phyloP scores from a whole-genome alignment of 2,797 vertebrate species.

The Lacerta viridis region DNA sequence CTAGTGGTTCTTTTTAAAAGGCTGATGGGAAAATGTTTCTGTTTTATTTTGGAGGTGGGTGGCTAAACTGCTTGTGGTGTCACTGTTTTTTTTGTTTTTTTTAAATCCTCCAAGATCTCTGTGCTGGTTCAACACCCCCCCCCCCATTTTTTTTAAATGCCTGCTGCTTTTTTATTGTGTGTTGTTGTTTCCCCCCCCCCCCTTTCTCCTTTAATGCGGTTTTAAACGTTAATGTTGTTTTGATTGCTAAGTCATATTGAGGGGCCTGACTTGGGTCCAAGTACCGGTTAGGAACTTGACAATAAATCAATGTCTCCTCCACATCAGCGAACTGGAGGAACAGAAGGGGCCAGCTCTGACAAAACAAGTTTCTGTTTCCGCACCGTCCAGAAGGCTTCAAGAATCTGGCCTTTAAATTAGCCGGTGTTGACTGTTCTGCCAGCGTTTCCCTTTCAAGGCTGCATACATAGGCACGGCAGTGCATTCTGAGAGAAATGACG shows the following conservation, averaged over 20 bases:
- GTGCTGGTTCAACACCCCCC: neutral
- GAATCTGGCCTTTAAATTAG: conserved; percentile 26
- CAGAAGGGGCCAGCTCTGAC: neutral
- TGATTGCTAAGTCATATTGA: neutral
- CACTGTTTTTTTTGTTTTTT: neutral
- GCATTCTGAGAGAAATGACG: conserved; percentile 23
- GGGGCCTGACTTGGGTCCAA: neutral
- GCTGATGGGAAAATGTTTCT: neutral
- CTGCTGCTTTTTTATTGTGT: neutral
- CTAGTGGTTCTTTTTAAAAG: neutral
- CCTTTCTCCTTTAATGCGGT: neutral
- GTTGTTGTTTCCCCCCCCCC: no score
- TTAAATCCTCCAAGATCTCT: neutral
- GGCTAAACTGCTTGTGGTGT: neutral
- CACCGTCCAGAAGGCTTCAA: conserved; percentile 25
- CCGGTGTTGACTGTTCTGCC: conserved; percentile 47
- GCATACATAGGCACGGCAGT: conserved; percentile 29
- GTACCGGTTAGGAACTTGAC: neutral
- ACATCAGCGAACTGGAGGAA: neutral
- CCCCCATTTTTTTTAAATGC: neutral
- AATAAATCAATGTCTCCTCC: conserved; percentile 8
- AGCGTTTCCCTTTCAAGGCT: conserved; percentile 48
- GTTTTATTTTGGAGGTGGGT: neutral
- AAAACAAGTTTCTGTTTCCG: conserved; percentile 42
- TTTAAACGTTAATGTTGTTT: neutral